A percentile compares a stretch with the other conserved stretches of the same genome.
These are phyloP conservation scores for Cheilosia vernalis DNA, from an alignment of 2,888 invertebrate genomes.

Conservation along the genomic window DNA sequence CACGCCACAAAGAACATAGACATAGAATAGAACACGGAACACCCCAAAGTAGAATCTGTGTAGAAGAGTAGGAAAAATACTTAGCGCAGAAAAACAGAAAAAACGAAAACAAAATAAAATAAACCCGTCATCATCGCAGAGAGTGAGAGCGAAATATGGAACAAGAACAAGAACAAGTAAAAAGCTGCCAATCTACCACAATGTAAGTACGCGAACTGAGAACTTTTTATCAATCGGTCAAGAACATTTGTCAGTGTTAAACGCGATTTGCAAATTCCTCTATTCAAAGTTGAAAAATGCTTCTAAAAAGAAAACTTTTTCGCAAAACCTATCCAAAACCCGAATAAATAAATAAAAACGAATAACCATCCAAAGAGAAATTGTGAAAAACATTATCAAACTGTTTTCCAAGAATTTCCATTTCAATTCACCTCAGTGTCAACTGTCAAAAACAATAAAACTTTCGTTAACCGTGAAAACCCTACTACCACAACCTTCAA, in stretches of 20 bases:
- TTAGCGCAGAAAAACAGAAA: not conserved
- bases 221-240: constrained; percentile 83
- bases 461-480: constrained; percentile 2
- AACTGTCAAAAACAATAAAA: constrained; percentile 28
- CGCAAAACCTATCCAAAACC: constrained; percentile 22
- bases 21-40: no score
- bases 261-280: constrained; percentile 76
- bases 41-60: constrained; percentile 28
- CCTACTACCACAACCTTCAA: no score
- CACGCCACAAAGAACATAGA: constrained; percentile 9
- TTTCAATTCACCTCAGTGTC: not conserved
- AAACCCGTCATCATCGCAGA: constrained; percentile 66
- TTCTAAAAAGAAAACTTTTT: constrained; percentile 18
- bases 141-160: constrained; percentile 77
- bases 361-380: constrained; percentile 76
- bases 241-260: constrained; percentile 81
- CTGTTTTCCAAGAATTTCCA: constrained; percentile 53
- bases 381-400: constrained; percentile 64
- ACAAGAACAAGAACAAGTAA: constrained; percentile 76
- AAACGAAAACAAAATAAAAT: constrained; percentile 15
- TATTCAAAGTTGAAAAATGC: constrained; percentile 51
- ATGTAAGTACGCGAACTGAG: constrained; percentile 75
- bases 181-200: constrained; percentile 76
- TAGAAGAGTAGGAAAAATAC: constrained; percentile 7
- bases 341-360: constrained; percentile 1